Evolutionary conservation across 1,140 invertebrate species (phyloP).

Genomic region (Leptinotarsa texana): DNA sequence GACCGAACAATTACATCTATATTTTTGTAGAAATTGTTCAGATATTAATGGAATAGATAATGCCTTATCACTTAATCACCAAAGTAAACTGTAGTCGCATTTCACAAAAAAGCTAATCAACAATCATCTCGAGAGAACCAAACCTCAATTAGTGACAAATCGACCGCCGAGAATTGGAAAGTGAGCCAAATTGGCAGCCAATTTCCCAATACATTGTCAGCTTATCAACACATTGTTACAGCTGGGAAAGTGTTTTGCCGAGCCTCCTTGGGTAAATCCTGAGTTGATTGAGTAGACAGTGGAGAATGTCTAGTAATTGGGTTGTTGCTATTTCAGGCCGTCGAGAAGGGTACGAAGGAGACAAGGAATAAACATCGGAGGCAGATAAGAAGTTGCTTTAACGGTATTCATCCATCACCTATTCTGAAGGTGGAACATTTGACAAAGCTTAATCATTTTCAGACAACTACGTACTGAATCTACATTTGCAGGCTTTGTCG

Average conservation of each 20-base stretch:
- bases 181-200: not conserved
- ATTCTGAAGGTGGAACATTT: not conserved
- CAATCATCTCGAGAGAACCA: not conserved
- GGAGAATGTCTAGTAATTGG: not conserved
- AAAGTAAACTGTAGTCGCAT: no score
- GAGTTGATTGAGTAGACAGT: not conserved
- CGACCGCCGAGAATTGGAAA: not conserved
- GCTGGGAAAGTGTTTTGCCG: not conserved
- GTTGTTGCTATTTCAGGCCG: constrained; percentile 2
- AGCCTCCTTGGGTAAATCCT: not conserved
- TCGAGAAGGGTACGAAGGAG: not conserved
- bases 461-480: no score
- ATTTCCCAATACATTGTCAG: not conserved
- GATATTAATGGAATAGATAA: no score
- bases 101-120: no score
- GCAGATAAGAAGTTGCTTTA: not conserved
- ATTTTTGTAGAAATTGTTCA: no score
- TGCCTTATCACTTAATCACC: no score
- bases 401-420: not conserved
- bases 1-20: no score
- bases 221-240: constrained; percentile 3
- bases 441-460: not conserved
- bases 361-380: not conserved
- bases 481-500: no score
- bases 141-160: constrained; percentile 5